These are phyloP conservation scores for Plutella xylostella DNA, from an alignment of 2,888 invertebrate species.

Conservation along the genomic window DNA sequence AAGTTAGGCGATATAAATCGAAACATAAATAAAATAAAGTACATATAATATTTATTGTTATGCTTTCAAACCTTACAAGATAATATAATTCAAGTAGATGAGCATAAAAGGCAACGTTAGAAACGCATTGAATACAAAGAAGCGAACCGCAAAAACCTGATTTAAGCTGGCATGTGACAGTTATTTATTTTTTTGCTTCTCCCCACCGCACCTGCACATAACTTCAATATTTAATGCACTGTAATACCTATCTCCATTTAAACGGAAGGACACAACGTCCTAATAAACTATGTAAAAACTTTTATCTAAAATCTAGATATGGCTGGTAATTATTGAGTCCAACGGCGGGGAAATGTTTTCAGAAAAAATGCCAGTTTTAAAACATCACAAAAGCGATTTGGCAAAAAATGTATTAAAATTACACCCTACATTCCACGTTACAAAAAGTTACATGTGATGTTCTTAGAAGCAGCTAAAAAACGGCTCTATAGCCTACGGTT, in stretches of 20 bases:
- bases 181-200: neutral
- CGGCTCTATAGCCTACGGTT: neutral
- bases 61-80: too few species aligned
- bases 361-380: conserved; percentile 48
- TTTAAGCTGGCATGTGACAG: neutral
- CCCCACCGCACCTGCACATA: conserved; percentile 2
- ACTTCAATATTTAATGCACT: conserved; percentile 20
- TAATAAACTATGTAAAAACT: conserved; percentile 42
- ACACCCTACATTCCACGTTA: conserved; percentile 22
- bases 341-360: conserved; percentile 44
- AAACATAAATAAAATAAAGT: too few species aligned
- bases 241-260: conserved; percentile 27
- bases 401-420: conserved; percentile 53
- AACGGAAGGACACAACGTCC: conserved; percentile 44
- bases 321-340: conserved; percentile 39
- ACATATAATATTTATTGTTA: too few species aligned
- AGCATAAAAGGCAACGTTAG: too few species aligned
- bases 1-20: too few species aligned
- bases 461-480: conserved; percentile 11
- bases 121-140: too few species aligned
- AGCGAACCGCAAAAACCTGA: too few species aligned
- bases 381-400: conserved; percentile 44
- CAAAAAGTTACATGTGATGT: conserved; percentile 23
- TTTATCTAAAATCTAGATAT: conserved; percentile 63
- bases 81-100: too few species aligned